Percentiles rank a stretch among this genome's conserved stretches.
These are phyloP conservation scores for Megalonaias nervosa DNA, from an alignment of 1,140 invertebrate genomes.

Conservation along the genomic window DNA sequence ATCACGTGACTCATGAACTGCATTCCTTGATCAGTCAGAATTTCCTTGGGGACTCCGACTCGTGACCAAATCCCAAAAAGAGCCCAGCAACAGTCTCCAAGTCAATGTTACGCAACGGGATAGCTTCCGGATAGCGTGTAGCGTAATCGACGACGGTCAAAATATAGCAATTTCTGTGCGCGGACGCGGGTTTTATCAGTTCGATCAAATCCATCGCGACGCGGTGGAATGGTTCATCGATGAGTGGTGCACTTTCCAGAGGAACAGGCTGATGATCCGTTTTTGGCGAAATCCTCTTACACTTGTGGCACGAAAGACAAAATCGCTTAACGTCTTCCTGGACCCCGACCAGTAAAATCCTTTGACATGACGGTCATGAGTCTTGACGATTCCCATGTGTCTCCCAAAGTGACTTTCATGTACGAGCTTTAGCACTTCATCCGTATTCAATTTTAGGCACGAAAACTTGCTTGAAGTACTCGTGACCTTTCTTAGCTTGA, in stretches of 20 bases:
- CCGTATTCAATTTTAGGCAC: too few relatives aligned
- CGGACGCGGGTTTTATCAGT: not conserved
- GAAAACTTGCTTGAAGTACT: too few relatives aligned
- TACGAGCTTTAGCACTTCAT: too few relatives aligned
- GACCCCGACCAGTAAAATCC: slow-evolving; percentile 32
- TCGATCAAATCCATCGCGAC: slow-evolving; percentile 25
- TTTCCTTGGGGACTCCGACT: slow-evolving; percentile 65
- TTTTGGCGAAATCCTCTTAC: slow-evolving; percentile 19
- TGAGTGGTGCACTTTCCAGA: slow-evolving; percentile 24
- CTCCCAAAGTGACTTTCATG: slow-evolving; percentile 10
- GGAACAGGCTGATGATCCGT: slow-evolving; percentile 15
- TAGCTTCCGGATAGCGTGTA: slow-evolving; percentile 31
- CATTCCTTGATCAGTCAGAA: slow-evolving; percentile 23
- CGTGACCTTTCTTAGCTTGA: too few relatives aligned
- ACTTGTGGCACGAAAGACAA: slow-evolving; percentile 31
- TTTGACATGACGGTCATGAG: not conserved
- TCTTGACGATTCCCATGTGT: too few relatives aligned
- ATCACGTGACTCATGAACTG: slow-evolving; percentile 23
- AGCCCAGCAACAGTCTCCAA: slow-evolving; percentile 24
- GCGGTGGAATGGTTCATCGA: slow-evolving; percentile 26
- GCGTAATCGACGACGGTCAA: slow-evolving; percentile 29
- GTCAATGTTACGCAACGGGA: slow-evolving; percentile 20
- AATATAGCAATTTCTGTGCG: slow-evolving; percentile 22
- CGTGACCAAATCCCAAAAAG: slow-evolving; percentile 55
- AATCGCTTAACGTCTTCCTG: slow-evolving; percentile 13